Base-by-base conservation (phyloP, 2,888 invertebrate genomes). In the Drosophila nr. perissopoda region DNA sequence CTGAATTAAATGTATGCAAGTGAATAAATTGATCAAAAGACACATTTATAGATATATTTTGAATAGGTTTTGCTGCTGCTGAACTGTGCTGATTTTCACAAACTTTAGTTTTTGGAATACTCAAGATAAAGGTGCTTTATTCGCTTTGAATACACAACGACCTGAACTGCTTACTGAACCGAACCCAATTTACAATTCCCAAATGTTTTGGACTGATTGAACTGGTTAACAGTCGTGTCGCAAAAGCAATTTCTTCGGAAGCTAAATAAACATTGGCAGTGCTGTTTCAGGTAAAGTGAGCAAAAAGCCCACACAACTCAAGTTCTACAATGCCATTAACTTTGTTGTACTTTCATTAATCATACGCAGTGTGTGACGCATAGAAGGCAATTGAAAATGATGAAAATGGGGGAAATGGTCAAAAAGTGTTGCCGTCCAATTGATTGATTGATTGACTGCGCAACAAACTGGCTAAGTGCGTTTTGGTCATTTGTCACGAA, bases 401-500 rank as follows among this genome's bases (percentile, higher is more conserved):
- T 27, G 36, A 6, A 54, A 46, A 18, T 34, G 38, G 27, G 29
- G 46, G 27, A 54, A 52, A 21, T 58, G 63, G 61, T 57, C 61
- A 54, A n/a, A 61, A 57, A 54, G 46, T 68, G 61, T 40, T 51
- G 38, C 42, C 56, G 58, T 6, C 38, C 8, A 16, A 56, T 56
- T 38, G 54, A 75, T 74, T 63, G 75, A 74, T 65, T 70, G 65
- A 71, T 72, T 71, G 79, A 71, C 59, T 60, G 51, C 53, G 42
- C 48, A 38, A 56, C 56, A 38, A 56, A 56, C 18, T 36, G 52
- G 49, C 31, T 66, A 78, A 79, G 46, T 78, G 79, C 64, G 64
- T 59, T 70, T 74, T 42, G 60, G 57, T 54, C 66, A 74, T 78
- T 79, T 79, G 71, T 78, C 71, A 74, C 53, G 53, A 58, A 48